Conservation (phyloP, 37 sponge, comb jelly and placozoan genomes). For the Geodia barretti region DNA sequence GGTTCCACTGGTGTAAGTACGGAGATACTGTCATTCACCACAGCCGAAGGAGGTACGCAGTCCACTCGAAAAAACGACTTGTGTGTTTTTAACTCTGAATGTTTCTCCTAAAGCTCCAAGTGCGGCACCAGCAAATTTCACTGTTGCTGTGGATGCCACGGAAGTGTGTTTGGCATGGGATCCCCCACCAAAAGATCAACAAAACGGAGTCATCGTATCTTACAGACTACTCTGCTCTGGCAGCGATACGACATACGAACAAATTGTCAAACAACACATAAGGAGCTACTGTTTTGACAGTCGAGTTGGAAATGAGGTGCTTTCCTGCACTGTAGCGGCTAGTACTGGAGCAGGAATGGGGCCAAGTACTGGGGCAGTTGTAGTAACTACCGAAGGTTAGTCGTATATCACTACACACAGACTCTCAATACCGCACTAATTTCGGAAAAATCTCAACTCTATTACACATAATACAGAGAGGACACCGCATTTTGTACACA, state of each 20-base stretch:
- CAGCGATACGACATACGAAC: not conserved
- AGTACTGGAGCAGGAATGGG: not conserved
- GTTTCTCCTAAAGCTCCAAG: not conserved
- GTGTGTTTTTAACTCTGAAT: not conserved
- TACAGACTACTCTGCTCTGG: not conserved
- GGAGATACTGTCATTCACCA: not conserved
- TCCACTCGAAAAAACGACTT: no score
- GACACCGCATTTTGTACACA: no score
- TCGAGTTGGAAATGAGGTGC: not conserved
- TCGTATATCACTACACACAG: no score
- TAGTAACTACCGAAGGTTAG: not conserved
- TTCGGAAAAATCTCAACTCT: no score
- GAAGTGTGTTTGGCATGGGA: not conserved
- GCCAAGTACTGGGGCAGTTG: not conserved
- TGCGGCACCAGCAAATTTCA: not conserved
- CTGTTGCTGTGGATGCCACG: not conserved
- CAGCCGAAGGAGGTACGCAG: not conserved
- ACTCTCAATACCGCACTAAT: not conserved
- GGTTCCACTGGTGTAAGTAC: not conserved
- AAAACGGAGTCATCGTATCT: not conserved
- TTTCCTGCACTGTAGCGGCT: not conserved
- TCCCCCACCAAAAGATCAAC: not conserved
- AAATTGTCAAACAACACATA: not conserved
- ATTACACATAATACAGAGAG: no score
- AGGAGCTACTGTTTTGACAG: not conserved